Evolutionary conservation across 2,113 vertebrate species (phyloP), one percentile per base, ranked within the genome.

Genomic region (Ifrita kowaldi): DNA sequence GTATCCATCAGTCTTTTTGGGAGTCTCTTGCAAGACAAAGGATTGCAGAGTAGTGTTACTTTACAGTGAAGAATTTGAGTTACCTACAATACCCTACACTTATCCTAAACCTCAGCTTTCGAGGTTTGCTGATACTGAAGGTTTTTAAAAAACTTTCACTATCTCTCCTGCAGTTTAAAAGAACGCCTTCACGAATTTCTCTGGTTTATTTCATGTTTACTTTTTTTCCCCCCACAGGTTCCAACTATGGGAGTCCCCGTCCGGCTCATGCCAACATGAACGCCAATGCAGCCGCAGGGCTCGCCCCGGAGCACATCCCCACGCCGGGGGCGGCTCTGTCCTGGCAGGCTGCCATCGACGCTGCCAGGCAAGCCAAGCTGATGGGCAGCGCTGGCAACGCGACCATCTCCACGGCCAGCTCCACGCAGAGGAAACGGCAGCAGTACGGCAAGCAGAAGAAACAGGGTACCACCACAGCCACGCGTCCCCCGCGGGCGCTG

Each of bases 331-430:
- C 99, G 4, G 99, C 99, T 65, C 98, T 99, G 78, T 99, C 98
- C 97, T 99, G 99, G 99, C 99, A 99, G 96, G 99, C 99, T 11
- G 99, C 99, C 22, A 99, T 99, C 2, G 99, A 99, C 12, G 99
- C 99, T 1, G 99, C 99, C 39, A 98, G 99, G 89, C 99, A 99
- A 90, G 99, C 99, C 70, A 99, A 99, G 98, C 98, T 99, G 96
- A 99, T 99, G 99, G 99, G 99, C 88, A 99, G 98, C 0, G 97
- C 97, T 10, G 98, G 97, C 97, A 99, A 98, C 2, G 98, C 99
- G 21, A 99, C 99, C 70, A 99, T 99, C 95, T 99, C 99, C 97
- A 99, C 99, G 0, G 98, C 98, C 89, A 99, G 99, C 97, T 99
- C 99, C 95, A 99, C 99, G 2, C 99, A 99, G 97, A 98, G 99